These are phyloP conservation scores for Sericinus montela DNA, from an alignment of 2,888 invertebrate species.

Conservation along the genomic window DNA sequence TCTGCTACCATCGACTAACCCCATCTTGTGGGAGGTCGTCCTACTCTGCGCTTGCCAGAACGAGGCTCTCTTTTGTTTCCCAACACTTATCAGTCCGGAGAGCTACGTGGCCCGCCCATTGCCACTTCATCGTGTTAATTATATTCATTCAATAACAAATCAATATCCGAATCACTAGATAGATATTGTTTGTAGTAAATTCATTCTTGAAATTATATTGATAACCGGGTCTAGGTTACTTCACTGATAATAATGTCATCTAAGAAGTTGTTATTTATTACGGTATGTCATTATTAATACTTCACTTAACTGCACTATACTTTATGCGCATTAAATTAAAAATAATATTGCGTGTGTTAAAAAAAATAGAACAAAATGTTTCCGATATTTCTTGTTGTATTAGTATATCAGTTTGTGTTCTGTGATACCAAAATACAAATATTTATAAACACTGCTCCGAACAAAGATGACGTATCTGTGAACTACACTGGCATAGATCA, in stretches of 20 bases:
- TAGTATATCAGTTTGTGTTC: constrained; percentile 11
- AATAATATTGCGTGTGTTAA: constrained; percentile 5
- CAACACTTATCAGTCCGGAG: no score
- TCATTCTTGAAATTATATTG: constrained; percentile 1
- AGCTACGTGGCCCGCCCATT: no score
- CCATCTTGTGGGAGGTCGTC: no score
- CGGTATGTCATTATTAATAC: not conserved
- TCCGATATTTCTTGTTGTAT: not conserved
- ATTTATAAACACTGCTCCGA: constrained; percentile 36
- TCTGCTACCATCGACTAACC: no score
- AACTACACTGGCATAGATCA: constrained; percentile 35
- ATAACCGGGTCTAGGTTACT: constrained; percentile 5
- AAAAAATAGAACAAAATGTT: constrained; percentile 25
- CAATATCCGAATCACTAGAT: no score
- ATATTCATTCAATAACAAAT: no score
- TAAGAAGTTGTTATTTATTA: not conserved
- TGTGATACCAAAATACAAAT: constrained; percentile 38
- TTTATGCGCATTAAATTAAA: not conserved
- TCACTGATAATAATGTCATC: not conserved
- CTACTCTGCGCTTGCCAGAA: no score
- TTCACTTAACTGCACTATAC: not conserved
- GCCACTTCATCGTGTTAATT: no score
- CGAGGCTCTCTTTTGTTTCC: no score
- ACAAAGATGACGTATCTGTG: constrained; percentile 29
- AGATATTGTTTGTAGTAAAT: no score